These are phyloP conservation scores for Caenorhabditis sp. DNA, from an alignment of 2,888 invertebrate species.

Conservation along the genomic window DNA sequence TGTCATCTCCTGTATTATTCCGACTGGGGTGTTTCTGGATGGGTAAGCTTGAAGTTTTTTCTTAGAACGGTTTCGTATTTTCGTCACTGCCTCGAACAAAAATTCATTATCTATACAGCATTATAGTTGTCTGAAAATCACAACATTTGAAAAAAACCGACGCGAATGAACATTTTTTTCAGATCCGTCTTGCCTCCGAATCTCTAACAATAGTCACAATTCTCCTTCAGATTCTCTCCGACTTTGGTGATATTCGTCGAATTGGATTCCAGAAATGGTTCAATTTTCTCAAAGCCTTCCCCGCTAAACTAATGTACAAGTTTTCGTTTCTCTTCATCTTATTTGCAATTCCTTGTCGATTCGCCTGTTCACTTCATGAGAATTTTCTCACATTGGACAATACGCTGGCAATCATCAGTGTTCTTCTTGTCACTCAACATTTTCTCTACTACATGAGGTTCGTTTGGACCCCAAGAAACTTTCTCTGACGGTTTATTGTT, in stretches of 20 bases:
- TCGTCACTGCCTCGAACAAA: no score
- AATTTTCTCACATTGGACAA: conserved; percentile 52
- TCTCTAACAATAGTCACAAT: conserved; percentile 51
- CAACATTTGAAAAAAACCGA: background rate
- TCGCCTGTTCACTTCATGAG: conserved; percentile 34
- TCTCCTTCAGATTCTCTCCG: conserved; percentile 55
- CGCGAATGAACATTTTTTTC: background rate
- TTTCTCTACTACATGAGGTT: conserved; percentile 52
- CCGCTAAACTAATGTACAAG: conserved; percentile 90
- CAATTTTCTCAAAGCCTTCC: conserved; percentile 87
- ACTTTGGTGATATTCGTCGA: conserved; percentile 57
- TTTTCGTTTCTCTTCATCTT: conserved; percentile 89
- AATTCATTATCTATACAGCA: no score
- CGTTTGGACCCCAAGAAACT: background rate
- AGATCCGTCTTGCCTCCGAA: conserved; percentile 57
- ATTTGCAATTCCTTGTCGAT: conserved; percentile 83
- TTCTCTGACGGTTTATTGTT: background rate
- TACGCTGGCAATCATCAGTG: conserved; percentile 46
- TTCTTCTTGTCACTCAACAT: conserved; percentile 50
- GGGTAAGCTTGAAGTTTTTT: conserved; percentile 5
- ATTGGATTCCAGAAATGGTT: conserved; percentile 73
- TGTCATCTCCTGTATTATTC: conserved; percentile 46
- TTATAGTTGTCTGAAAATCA: background rate
- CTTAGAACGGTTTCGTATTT: no score
- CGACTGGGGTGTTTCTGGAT: conserved; percentile 41